Evolutionary conservation across 1,140 invertebrate species (phyloP), one percentile per base, ranked within the genome.

Genomic region (Zaprionus ghesquierei): DNA sequence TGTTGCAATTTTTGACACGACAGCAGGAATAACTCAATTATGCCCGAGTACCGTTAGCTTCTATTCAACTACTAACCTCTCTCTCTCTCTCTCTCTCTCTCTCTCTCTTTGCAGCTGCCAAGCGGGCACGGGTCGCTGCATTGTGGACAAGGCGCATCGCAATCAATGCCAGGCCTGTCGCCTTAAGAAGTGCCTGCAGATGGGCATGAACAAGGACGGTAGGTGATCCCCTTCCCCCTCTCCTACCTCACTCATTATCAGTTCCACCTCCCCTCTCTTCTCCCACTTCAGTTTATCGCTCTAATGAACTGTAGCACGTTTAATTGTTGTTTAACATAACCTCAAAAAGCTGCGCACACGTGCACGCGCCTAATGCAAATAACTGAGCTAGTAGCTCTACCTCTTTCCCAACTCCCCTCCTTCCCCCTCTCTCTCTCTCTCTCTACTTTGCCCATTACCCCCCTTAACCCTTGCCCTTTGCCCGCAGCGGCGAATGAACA

Each of bases 141-240:
- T 99, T 33, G 98, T 99, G 3, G 99, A 99, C 93, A 99, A 99
- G 92, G 98, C 98, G 0, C 99, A 99, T 92, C 93, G 99, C 64
- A 99, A 99, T 93, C 98, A 99, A 92, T 99, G 98, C 92, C 98
- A 99, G 92, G 98, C 98, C 0, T 99, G 99, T 92, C 93, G 99
- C 27, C 94, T 99, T 41, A 99, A 99, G 93, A 99, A 99, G 93
- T 99, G 99, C 92, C 94, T 99, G 41, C 95, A 97, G 68, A 99
- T 99, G 97, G 99, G 99, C 61, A 99, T 99, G 99, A 99, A 99
- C 92, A 99, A 99, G 94, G 98, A 99, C 93, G 98, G 98, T 99
- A 93, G 96, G 97, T 94, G 60, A 33, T 25, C 22, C 33, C 4
- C 27, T 15, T 22, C 18, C 22, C 41, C 20, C 33, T 31, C 15